A percentile compares a stretch with the other conserved stretches of the same genome.
These are phyloP conservation scores for Melanotus villosus DNA, from an alignment of 2,888 invertebrate genomes.

Conservation along the genomic window DNA sequence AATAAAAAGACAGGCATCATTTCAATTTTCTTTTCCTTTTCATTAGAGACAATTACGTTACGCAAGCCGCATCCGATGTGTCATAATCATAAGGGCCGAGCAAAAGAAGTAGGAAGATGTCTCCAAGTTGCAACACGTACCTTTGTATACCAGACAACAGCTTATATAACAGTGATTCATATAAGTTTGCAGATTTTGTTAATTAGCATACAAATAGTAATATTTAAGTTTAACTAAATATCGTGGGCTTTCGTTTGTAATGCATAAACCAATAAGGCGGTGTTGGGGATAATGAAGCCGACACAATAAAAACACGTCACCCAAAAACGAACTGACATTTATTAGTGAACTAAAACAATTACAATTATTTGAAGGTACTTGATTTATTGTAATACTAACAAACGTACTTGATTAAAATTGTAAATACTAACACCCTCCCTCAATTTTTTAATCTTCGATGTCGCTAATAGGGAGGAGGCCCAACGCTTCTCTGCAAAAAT, in stretches of 20 bases:
- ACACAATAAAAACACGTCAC: too few species aligned
- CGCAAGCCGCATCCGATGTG: constrained; percentile 17
- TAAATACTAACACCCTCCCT: too few species aligned
- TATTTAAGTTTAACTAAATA: neutral
- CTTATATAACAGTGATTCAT: constrained; percentile 26
- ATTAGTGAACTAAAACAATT: too few species aligned
- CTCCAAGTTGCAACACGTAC: constrained; percentile 13
- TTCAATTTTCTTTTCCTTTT: constrained; percentile 22
- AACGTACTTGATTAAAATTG: too few species aligned
- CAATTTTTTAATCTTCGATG: too few species aligned
- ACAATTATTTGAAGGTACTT: too few species aligned
- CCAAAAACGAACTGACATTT: too few species aligned
- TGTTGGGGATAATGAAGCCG: too few species aligned
- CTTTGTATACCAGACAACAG: neutral
- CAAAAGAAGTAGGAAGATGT: constrained; percentile 12
- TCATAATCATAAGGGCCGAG: constrained; percentile 18
- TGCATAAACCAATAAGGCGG: constrained; percentile 4
- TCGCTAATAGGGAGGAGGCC: too few species aligned
- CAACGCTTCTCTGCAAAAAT: too few species aligned
- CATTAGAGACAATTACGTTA: constrained; percentile 4
- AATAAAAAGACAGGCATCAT: constrained; percentile 14
- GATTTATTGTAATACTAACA: too few species aligned
- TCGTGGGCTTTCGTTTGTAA: neutral
- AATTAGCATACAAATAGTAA: constrained; percentile 38
- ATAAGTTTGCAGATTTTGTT: constrained; percentile 21